Percentiles rank a stretch among this genome's conserved stretches.
phyloP scores from a whole-genome alignment of 1,140 invertebrate species.

The Popillia japonica region DNA sequence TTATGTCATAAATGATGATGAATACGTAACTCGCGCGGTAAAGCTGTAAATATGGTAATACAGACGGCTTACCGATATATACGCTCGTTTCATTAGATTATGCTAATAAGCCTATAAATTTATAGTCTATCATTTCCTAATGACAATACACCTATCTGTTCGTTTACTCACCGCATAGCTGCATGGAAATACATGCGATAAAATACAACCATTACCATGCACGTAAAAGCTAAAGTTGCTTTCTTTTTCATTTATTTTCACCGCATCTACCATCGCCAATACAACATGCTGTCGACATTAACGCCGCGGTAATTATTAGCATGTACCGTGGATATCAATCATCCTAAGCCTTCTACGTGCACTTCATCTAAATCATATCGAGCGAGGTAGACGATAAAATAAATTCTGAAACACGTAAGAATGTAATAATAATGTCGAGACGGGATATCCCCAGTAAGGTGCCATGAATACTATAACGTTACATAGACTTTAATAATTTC shows the following conservation, averaged over 20 bases:
- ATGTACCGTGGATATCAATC: constrained; percentile 25
- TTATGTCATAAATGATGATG: constrained; percentile 32
- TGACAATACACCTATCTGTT: constrained; percentile 13
- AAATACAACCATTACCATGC: constrained; percentile 8
- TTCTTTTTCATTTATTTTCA: constrained; percentile 23
- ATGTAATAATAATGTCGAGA: neutral
- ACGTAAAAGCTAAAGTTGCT: neutral
- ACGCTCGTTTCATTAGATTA: constrained; percentile 28
- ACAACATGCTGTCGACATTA: constrained; percentile 26
- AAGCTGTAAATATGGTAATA: constrained; percentile 29
- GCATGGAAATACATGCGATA: constrained; percentile 21
- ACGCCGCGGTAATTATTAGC: constrained; percentile 26
- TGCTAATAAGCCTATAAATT: constrained; percentile 22
- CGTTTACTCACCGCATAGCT: constrained; percentile 1
- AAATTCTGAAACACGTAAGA: constrained; percentile 24
- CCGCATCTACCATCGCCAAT: neutral
- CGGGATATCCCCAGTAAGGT: neutral
- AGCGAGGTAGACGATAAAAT: neutral
- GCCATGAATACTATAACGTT: neutral
- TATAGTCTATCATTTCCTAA: constrained; percentile 31
- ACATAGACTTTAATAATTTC: neutral
- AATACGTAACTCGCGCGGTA: constrained; percentile 6
- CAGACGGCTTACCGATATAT: constrained; percentile 19
- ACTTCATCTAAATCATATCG: neutral
- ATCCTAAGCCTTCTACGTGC: neutral